Evolutionary conservation across 2,797 vertebrate genomes (phyloP), one percentile per base, ranked within the genome.

Genomic region (Enoplosus armatus): DNA sequence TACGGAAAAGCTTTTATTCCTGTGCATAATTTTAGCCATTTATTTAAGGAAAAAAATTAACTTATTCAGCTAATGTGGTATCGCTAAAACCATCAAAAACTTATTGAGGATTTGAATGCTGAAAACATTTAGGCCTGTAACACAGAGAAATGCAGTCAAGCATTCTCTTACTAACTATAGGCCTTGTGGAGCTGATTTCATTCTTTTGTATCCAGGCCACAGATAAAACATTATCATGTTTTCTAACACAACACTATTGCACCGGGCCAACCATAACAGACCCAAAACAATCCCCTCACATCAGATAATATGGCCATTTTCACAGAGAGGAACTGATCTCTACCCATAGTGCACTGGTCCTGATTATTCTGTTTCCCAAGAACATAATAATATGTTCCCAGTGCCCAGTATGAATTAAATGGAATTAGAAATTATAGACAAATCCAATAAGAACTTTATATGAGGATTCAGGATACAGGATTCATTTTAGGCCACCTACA

Each of bases 241-340:
- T 72, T 77, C 75, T 77, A 65, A 69, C 61, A 69, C 63, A 91
- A 80, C 63, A 74, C 45, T 29, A 29, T 43, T 65, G 29, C 47
- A 54, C 27, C 7, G 8, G 10, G 84, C 87, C 86, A 89, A 89
- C 54, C 31, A 87, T 15, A 90, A 88, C 77, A 80, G 41, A 60
- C 64, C 35, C 33, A 54, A 80, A 85, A 87, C 85, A 90, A 89
- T 85, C 74, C 75, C 15, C 41, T 85, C 47, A 74, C 48, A 90
- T 89, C 86, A 82, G 82, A 91, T 87, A 83, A 74, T 76, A n/a
- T 22, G 35, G 50, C n/a, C 50, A 18, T 83, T 85, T 89, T 85
- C 31, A 83, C 68, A 72, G 59, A 70, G 50, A 70, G 66, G 53
- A 80, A 33, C 54, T 64, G n/a, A 66, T 72, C 12, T 58, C 31